These are phyloP conservation scores for Clusia tigrina DNA, from an alignment of 2,888 invertebrate genomes.

Conservation along the genomic window DNA sequence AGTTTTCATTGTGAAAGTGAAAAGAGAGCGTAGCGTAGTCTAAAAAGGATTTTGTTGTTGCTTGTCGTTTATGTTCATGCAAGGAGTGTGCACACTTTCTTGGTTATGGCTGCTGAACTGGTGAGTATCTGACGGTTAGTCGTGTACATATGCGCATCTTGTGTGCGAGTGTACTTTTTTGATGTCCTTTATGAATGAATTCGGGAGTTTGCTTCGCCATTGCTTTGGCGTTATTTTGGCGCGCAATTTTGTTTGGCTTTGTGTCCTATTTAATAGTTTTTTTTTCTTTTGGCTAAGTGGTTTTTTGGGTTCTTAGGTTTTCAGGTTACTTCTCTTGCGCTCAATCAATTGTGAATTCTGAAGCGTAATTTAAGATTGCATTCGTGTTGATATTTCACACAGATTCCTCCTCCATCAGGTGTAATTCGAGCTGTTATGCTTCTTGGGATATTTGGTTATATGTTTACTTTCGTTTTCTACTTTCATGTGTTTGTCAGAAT, in stretches of 20 bases:
- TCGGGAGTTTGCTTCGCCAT: not conserved
- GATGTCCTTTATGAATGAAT: not conserved
- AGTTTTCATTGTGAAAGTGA: conserved; percentile 56
- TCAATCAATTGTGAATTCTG: conserved; percentile 32
- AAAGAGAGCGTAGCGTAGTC: too few species aligned
- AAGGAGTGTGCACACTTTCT: not conserved
- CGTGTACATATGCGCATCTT: too few species aligned
- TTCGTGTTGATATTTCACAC: conserved; percentile 48
- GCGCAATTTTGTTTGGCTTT: conserved; percentile 36
- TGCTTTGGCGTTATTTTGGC: not conserved
- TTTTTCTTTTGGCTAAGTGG: conserved; percentile 46
- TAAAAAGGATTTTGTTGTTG: not conserved
- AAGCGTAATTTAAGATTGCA: conserved; percentile 46
- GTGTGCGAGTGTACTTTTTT: not conserved
- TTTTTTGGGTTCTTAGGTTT: conserved; percentile 38
- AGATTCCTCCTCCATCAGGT: conserved; percentile 40
- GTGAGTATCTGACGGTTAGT: too few species aligned
- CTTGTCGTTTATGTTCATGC: not conserved
- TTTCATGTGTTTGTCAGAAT: too few species aligned
- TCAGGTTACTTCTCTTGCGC: conserved; percentile 33
- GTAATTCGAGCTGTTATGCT: conserved; percentile 19
- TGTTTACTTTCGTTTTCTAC: too few species aligned
- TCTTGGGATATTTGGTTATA: not conserved
- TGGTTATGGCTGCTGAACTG: not conserved
- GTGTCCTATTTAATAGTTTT: not conserved